Conservation (phyloP, 2,113 vertebrate genomes). For the Columba livia region DNA sequence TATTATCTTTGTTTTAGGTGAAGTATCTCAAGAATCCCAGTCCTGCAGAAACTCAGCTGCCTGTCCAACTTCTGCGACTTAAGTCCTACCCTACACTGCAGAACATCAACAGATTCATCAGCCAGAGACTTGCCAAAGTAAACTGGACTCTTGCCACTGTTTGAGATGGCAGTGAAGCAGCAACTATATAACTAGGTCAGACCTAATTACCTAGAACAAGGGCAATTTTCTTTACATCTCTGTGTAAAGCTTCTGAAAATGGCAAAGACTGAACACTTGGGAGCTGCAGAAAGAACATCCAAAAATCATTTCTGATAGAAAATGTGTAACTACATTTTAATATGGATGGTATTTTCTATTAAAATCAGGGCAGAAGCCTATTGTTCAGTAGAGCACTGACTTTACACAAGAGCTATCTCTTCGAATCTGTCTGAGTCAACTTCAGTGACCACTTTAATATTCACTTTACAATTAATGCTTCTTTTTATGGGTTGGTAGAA, state of each 20-base stretch:
- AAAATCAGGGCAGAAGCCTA: slow-evolving; percentile 27
- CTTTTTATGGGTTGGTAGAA: slow-evolving; percentile 72
- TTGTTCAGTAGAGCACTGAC: slow-evolving; percentile 22
- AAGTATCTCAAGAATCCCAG: not conserved
- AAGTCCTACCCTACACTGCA: not conserved
- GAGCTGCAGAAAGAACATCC: not conserved
- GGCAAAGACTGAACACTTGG: not conserved
- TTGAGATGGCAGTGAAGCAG: slow-evolving; percentile 13
- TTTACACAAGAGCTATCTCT: slow-evolving; percentile 42
- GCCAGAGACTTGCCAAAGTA: slow-evolving; percentile 1
- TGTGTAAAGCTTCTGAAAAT: not conserved
- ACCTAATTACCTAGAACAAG: slow-evolving; percentile 34
- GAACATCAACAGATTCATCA: not conserved
- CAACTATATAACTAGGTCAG: not conserved
- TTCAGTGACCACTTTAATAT: slow-evolving; percentile 70
- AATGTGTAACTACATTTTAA: slow-evolving; percentile 47
- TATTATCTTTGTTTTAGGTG: not conserved
- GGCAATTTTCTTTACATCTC: slow-evolving; percentile 39
- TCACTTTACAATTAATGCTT: slow-evolving; percentile 72
- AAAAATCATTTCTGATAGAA: not conserved
- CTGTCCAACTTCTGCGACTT: not conserved
- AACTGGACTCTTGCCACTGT: slow-evolving; percentile 44
- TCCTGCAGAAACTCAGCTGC: not conserved
- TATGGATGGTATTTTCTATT: slow-evolving; percentile 51
- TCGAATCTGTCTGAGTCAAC: slow-evolving; percentile 61